phyloP scores from a whole-genome alignment of 2,113 vertebrate genomes.

The Cyanoramphus novaezelandiae region DNA sequence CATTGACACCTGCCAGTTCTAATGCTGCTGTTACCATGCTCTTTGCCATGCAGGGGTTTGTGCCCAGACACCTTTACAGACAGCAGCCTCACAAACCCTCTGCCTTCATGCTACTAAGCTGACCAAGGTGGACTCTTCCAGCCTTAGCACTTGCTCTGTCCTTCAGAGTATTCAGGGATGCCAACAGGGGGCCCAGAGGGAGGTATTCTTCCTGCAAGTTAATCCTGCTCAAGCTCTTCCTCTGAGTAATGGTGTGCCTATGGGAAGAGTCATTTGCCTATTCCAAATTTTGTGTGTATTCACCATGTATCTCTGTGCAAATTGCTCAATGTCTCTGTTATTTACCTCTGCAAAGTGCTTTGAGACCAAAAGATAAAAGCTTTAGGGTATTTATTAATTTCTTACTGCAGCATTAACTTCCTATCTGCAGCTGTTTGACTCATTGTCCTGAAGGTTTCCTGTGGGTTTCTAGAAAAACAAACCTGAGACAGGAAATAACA shows the following conservation, averaged over 20 bases:
- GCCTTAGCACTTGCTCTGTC: neutral
- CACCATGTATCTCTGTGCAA: neutral
- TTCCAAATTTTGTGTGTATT: neutral
- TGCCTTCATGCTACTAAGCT: neutral
- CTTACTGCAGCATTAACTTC: slow-evolving; percentile 5
- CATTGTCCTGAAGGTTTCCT: slow-evolving; percentile 39
- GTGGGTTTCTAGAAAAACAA: slow-evolving; percentile 35
- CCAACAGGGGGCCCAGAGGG: neutral
- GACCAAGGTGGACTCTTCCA: neutral
- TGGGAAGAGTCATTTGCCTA: neutral
- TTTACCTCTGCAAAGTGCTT: neutral
- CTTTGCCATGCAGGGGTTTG: rapidly evolving
- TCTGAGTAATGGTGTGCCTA: neutral
- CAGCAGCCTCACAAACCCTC: rapidly evolving
- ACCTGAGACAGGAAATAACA: slow-evolving; percentile 6
- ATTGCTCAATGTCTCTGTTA: neutral
- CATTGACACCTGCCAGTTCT: neutral
- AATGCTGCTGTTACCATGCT: neutral
- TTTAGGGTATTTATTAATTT: slow-evolving; percentile 9
- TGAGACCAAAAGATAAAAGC: slow-evolving; percentile 30
- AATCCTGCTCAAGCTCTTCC: neutral
- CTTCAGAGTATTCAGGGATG: neutral
- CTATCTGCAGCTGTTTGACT: slow-evolving; percentile 8
- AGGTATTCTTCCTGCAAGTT: neutral
- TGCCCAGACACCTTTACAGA: neutral